These are phyloP conservation scores for Erythrocercus mccallii DNA, from an alignment of 2,113 vertebrate genomes.

Conservation along the genomic window DNA sequence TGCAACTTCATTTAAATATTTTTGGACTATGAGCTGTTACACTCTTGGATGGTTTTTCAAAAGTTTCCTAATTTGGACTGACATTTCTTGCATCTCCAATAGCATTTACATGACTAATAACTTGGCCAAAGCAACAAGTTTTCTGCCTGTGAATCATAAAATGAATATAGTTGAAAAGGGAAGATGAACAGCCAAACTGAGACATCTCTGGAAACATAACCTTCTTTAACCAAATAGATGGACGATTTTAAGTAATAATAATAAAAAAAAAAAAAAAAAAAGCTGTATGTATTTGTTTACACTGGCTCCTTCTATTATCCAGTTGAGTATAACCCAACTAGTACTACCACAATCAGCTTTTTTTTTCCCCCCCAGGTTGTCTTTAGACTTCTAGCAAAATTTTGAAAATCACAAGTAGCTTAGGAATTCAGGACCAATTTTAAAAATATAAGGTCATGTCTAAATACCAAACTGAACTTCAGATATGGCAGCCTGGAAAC, in stretches of 20 bases:
- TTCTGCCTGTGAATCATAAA: slow-evolving; percentile 43
- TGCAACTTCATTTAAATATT: slow-evolving; percentile 4
- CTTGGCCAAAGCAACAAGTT: not conserved
- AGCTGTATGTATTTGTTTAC: not conserved
- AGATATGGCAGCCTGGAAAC: not conserved
- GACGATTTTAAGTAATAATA: not conserved
- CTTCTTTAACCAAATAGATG: not conserved
- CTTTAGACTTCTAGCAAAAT: not conserved
- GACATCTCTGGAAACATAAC: not conserved
- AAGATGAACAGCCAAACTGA: slow-evolving; percentile 4
- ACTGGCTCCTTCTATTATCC: not conserved
- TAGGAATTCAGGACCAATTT: not conserved
- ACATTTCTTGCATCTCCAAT: slow-evolving; percentile 49
- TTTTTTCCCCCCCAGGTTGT: not conserved
- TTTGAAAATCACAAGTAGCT: not conserved
- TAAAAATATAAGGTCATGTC: not conserved
- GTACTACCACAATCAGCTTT: not conserved
- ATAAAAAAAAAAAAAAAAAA: not conserved
- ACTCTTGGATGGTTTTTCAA: not conserved
- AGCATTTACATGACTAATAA: slow-evolving; percentile 51
- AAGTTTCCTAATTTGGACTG: slow-evolving; percentile 45
- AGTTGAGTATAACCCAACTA: not conserved
- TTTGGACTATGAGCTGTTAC: not conserved
- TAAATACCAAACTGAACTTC: not conserved
- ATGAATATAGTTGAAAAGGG: not conserved